Base-by-base conservation (phyloP, 2,888 invertebrate genomes). In the Yponomeuta evonymella region DNA sequence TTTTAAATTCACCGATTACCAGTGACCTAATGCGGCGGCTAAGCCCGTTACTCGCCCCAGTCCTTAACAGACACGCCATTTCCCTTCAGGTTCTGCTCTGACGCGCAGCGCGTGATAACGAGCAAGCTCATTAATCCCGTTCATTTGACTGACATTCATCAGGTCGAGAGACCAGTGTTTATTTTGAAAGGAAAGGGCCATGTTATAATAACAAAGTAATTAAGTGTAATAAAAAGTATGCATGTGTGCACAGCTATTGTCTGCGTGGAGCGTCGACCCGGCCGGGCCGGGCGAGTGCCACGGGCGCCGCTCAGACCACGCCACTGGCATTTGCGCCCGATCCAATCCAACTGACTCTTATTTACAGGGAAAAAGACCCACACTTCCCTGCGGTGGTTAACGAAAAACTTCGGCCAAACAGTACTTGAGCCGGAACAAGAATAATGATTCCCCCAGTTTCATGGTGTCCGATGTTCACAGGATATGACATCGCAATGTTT, bases 211-310 rank as follows among this genome's bases (percentile, higher is more conserved):
- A 68, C n/a, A 48, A 68, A 48, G 23, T 48, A 67, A 68, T n/a
- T 67, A 67, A n/a, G 33, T 67, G 23, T 48, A 68, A 58, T 58
- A 58, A 58, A 51, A 15, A 48, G 33, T 68, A 6, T 43, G 67
- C 33, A 67, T 33, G 36, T 67, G 33, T 36, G 64, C 30, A 36
- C 43, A 48, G 51, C 29, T 29, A 69, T 62, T 69, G 69, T 69
- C 33, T 69, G 69, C 23, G 48, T 15, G 51, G 77, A 73, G 73
- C 77, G 75, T 73, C 72, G 76, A 76, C 75, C 75, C 70, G 68
- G 23, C 68, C 58, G 64, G 64, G 67, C 33, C 33, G 64, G n/a
- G 71, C 48, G 71, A 48, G 68, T 63, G 62, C 36, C 67, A 64
- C 43, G 30, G 64, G 70, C 69, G 70, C 64, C 64, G n/a, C 64